Evolutionary conservation across 2,888 invertebrate genomes (phyloP), one percentile per base, ranked within the genome.

Genomic region (Lapara coniferarum): DNA sequence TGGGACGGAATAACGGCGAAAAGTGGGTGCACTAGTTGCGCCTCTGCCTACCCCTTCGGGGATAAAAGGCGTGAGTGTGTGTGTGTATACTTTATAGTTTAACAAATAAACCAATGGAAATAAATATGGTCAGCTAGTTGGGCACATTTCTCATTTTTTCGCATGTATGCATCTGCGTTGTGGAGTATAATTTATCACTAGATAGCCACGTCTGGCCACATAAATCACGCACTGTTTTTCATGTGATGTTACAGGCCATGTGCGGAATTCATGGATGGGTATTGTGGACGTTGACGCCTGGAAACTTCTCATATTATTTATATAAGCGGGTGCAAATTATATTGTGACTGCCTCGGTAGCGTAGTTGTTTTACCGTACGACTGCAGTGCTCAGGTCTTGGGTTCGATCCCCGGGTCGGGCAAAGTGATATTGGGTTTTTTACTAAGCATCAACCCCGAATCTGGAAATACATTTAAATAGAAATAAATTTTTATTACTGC

Each of bases 151-250:
- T 88, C 87, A 87, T 85, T 85, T 85, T 85, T 86, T 83, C 86
- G 80, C 85, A 82, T 85, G 83, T 82, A 83, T 88, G 88, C 89
- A 86, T 84, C 83, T 80, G 80, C 77, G 80, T 80, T 81, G 81
- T 80, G 82, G 81, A 82, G 81, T 82, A 86, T 90, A 89, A 89
- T 88, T 89, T 89, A 90, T 90, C 88, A 84, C 75, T 66, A 85
- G 90, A 87, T 89, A 87, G 86, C 87, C 85, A 78, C 83, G 85
- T 77, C 83, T 84, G 85, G 79, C 72, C 79, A 81, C 86, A 90
- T 91, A 91, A 91, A 91, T 91, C 91, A 90, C 85, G 79, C 67
- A 70, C 81, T 76, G 86, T 88, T 89, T 89, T 88, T 88, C 86
- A 86, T 85, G 66, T 37, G 14, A 19, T 19, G 53, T 46, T 55